These are phyloP conservation scores for Heterocephalus glaber DNA, from an alignment of 2,113 vertebrate genomes.

Conservation along the genomic window DNA sequence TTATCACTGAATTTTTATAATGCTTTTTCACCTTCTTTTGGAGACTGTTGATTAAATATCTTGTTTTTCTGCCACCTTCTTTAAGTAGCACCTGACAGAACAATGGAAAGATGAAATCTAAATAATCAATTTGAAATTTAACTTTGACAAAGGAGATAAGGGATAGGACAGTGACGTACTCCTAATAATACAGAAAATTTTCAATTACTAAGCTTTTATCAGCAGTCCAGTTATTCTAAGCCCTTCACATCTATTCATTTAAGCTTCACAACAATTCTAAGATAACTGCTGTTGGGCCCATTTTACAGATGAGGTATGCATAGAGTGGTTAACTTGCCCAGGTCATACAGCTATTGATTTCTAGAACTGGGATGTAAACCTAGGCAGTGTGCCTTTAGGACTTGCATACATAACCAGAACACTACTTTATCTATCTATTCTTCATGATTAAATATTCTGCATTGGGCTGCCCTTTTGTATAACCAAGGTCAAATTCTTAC, in stretches of 20 bases:
- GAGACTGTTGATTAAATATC: conserved; percentile 31
- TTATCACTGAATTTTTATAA: conserved; percentile 38
- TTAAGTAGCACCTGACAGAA: not conserved
- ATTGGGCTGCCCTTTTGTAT: not conserved
- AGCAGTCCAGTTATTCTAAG: not conserved
- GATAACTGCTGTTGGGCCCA: not conserved
- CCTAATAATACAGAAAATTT: not conserved
- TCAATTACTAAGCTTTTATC: not conserved
- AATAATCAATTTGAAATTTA: conserved; percentile 12
- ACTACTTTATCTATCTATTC: not conserved
- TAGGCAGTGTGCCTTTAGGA: not conserved
- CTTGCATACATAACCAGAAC: not conserved
- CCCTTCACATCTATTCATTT: conserved; percentile 1
- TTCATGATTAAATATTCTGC: not conserved
- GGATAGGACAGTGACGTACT: not conserved
- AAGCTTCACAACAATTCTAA: not conserved
- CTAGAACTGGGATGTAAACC: not conserved
- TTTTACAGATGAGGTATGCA: conserved; percentile 19
- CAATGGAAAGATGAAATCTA: conserved; percentile 22
- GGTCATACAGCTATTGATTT: not conserved
- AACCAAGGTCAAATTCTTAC: not conserved
- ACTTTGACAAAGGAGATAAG: not conserved
- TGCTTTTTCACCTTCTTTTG: conserved; percentile 33
- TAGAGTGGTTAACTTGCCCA: not conserved
- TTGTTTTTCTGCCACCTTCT: conserved; percentile 12